These are phyloP conservation scores for Oasisia sp. DNA, from an alignment of 2,888 invertebrate species.

Conservation along the genomic window DNA sequence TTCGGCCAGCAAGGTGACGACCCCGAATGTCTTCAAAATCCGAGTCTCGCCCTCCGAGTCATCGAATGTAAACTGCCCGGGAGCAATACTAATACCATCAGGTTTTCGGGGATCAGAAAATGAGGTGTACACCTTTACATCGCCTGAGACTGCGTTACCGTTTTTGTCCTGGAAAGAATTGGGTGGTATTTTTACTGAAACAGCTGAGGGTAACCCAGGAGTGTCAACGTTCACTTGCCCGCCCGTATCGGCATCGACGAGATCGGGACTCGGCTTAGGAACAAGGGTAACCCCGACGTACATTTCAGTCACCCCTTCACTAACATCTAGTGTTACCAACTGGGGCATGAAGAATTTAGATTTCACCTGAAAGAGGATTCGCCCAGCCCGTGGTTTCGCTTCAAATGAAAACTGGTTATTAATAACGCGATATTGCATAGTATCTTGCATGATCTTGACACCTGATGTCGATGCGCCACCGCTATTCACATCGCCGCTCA, in stretches of 20 bases:
- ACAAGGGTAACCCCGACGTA: neutral
- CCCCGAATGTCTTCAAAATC: too few species aligned
- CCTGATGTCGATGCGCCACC: neutral
- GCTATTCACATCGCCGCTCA: neutral
- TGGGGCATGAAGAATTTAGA: neutral
- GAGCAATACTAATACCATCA: neutral
- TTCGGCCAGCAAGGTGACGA: too few species aligned
- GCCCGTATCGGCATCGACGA: neutral
- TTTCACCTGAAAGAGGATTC: neutral
- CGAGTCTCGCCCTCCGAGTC: too few species aligned
- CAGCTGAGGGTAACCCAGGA: neutral
- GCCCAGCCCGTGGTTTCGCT: neutral
- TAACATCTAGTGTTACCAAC: neutral
- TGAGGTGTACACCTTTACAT: neutral
- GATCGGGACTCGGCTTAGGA: neutral
- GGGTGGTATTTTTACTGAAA: neutral
- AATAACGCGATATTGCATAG: neutral
- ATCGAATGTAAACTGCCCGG: neutral
- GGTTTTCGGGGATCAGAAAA: neutral
- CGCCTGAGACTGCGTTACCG: neutral
- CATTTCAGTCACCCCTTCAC: neutral
- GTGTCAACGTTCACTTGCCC: neutral
- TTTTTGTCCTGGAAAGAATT: neutral
- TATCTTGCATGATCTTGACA: neutral
- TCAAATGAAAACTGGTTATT: neutral